Conservation (phyloP, 2,113 vertebrate species). For the Steatornis caripensis region DNA sequence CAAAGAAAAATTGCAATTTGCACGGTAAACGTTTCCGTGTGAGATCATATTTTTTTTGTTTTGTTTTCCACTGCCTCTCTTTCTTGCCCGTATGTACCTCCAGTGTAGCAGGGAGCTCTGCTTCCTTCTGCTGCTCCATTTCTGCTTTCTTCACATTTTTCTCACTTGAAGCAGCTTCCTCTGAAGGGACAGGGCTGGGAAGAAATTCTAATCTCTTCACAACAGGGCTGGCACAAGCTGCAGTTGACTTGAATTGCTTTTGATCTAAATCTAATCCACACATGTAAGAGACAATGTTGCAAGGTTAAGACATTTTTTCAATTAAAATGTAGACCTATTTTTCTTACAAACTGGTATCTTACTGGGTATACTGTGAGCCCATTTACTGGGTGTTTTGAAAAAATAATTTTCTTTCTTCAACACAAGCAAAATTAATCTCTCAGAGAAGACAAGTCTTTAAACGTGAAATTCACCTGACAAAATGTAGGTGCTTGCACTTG, state of each 20-base stretch:
- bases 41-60: background rate
- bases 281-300: background rate
- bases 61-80: background rate
- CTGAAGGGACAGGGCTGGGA: conserved; percentile 23
- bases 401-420: background rate
- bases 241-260: conserved; percentile 64
- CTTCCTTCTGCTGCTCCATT: conserved; percentile 38
- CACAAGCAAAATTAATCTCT: background rate
- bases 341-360: background rate
- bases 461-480: background rate
- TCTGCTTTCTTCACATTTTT: conserved; percentile 55
- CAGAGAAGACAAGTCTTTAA: background rate
- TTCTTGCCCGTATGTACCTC: conserved; percentile 55
- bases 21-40: background rate
- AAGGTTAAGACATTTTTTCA: background rate
- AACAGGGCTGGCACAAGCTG: conserved; percentile 61
- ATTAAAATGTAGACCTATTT: background rate
- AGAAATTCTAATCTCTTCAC: conserved; percentile 62
- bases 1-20: background rate
- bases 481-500: background rate
- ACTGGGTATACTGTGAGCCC: background rate
- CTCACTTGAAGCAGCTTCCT: conserved; percentile 1
- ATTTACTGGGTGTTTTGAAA: background rate
- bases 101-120: conserved; percentile 23
- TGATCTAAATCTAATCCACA: conserved; percentile 35